Conservation (phyloP, 2,888 invertebrate genomes). For the Ferdinandea cuprea region DNA sequence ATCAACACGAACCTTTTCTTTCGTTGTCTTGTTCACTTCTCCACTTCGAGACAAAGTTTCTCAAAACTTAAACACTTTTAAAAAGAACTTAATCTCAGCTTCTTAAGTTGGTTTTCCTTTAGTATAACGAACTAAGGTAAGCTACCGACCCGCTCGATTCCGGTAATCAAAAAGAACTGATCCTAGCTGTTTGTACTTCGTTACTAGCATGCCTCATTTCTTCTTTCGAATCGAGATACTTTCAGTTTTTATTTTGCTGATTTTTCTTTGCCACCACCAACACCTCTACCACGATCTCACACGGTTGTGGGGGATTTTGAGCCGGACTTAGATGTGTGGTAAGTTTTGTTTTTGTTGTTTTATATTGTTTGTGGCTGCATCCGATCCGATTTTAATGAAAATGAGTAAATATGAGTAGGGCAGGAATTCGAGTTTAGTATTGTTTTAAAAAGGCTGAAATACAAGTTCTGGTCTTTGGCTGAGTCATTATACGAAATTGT, state of each 20-base stretch:
- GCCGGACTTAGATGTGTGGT: slow-evolving; percentile 36
- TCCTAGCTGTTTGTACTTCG: slow-evolving; percentile 57
- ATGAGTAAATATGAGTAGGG: slow-evolving; percentile 8
- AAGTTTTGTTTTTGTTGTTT: slow-evolving; percentile 13
- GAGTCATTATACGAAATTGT: slow-evolving; percentile 27
- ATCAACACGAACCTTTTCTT: slow-evolving; percentile 55
- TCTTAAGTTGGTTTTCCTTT: slow-evolving; percentile 10
- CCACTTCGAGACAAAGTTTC: slow-evolving; percentile 20
- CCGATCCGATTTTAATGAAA: slow-evolving; percentile 19
- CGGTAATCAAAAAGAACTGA: slow-evolving; percentile 81
- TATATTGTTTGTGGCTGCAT: slow-evolving; percentile 23
- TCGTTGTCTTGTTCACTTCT: not conserved
- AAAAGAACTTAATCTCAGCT: slow-evolving; percentile 60
- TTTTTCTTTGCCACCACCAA: slow-evolving; percentile 35
- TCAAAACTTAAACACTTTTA: slow-evolving; percentile 27
- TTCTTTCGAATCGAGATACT: slow-evolving; percentile 40
- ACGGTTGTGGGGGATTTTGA: slow-evolving; percentile 33
- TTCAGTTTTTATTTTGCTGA: slow-evolving; percentile 37
- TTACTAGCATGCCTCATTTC: slow-evolving; percentile 59
- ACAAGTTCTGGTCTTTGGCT: slow-evolving; percentile 41
- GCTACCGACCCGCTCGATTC: slow-evolving; percentile 78
- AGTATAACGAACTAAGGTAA: slow-evolving; percentile 49
- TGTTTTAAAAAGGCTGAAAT: slow-evolving; percentile 8
- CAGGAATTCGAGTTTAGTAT: slow-evolving; percentile 11
- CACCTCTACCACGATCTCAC: slow-evolving; percentile 11